Conservation (phyloP, 64 coral and sea anemone genomes). For the Stichodactyla helianthus region DNA sequence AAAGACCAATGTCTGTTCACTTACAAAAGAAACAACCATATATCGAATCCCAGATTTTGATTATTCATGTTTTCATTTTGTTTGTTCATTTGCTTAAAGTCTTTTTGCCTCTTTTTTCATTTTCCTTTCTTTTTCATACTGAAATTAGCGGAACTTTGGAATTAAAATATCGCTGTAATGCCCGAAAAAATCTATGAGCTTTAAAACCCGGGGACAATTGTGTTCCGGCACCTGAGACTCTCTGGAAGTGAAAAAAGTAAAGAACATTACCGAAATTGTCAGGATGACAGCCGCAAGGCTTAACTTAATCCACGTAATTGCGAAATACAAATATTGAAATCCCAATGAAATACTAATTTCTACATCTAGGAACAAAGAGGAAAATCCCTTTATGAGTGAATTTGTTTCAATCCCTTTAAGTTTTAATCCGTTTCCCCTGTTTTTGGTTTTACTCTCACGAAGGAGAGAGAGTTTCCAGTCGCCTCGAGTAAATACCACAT, state of each 20-base stretch:
- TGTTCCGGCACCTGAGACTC: no score
- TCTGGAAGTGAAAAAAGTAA: not conserved
- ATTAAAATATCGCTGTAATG: not conserved
- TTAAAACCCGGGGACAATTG: no score
- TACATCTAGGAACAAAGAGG: not conserved
- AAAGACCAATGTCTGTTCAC: no score
- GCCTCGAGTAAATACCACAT: not conserved
- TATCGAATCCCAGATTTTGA: not conserved
- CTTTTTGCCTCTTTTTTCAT: not conserved
- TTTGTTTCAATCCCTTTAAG: not conserved
- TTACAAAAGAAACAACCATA: not conserved
- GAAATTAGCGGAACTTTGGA: no score
- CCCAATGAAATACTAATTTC: not conserved
- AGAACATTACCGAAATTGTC: not conserved
- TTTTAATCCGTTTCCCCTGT: not conserved
- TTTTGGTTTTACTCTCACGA: not conserved
- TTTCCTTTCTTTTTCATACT: not conserved
- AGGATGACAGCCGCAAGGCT: not conserved
- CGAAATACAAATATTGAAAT: constrained; percentile 4
- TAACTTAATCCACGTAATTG: not conserved
- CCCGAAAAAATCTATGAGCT: no score
- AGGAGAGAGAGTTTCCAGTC: not conserved
- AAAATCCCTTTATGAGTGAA: not conserved
- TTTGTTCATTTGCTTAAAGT: constrained; percentile 1
- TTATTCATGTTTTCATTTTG: not conserved